These are phyloP conservation scores for Platypus cylindrus DNA, from an alignment of 2,888 invertebrate species.

Conservation along the genomic window DNA sequence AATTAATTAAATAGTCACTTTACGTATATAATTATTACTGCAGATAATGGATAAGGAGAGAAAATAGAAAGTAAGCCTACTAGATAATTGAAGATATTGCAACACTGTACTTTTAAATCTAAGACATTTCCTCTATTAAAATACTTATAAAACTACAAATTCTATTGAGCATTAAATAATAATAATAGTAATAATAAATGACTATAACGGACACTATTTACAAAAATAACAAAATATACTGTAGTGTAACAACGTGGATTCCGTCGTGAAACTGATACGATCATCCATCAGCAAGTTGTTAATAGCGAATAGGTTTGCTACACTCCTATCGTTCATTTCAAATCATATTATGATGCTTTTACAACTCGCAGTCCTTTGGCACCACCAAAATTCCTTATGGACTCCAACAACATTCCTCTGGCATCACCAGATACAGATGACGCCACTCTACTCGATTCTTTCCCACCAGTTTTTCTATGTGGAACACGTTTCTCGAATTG, in stretches of 20 bases:
- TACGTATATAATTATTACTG: background rate
- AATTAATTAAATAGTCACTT: no score
- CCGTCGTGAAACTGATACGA: no score
- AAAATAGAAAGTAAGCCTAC: constrained; percentile 1
- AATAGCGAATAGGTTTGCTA: no score
- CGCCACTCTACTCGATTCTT: constrained; percentile 12
- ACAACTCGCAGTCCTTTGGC: constrained; percentile 31
- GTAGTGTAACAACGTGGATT: no score
- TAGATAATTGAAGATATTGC: no score
- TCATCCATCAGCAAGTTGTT: no score
- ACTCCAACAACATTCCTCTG: constrained; percentile 52
- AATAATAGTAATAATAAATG: constrained; percentile 13
- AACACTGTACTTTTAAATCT: no score
- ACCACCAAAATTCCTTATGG: constrained; percentile 57
- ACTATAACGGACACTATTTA: constrained; percentile 19
- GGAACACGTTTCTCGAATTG: no score
- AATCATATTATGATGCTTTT: constrained; percentile 21
- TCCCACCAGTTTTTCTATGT: constrained; percentile 20
- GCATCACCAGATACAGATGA: constrained; percentile 42
- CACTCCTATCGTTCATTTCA: no score
- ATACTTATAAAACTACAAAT: background rate
- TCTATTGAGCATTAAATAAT: no score
- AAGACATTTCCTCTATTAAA: no score
- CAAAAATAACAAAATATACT: constrained; percentile 14
- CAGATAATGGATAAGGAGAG: background rate